Conservation (phyloP, 2,797 vertebrate species). For the Manis crassicaudata region DNA sequence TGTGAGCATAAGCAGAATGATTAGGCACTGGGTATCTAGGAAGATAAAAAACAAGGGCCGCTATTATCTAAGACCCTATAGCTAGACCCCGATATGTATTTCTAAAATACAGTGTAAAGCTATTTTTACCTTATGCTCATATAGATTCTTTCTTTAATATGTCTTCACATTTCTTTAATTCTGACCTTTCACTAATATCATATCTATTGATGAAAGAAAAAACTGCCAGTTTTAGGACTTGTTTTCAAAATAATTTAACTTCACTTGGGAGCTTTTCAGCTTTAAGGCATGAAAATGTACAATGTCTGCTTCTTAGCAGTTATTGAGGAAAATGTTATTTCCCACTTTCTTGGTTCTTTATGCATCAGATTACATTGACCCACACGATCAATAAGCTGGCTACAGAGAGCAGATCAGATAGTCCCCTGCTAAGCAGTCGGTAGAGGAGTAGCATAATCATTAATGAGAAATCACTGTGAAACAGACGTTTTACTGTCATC, state of each 20-base stretch:
- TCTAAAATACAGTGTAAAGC: accelerated
- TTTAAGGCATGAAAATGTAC: background rate
- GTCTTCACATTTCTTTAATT: slow-evolving; percentile 6
- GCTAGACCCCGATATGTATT: background rate
- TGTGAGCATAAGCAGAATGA: background rate
- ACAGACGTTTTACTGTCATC: background rate
- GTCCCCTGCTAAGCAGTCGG: background rate
- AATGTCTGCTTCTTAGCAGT: slow-evolving; percentile 24
- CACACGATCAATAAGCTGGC: background rate
- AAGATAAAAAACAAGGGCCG: background rate
- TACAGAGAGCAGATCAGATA: background rate
- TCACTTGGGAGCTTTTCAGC: background rate
- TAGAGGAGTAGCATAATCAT: background rate
- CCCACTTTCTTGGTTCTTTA: background rate
- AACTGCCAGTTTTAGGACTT: background rate
- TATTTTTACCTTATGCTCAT: background rate
- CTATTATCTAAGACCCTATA: background rate
- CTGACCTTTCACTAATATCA: background rate
- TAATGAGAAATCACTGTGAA: background rate
- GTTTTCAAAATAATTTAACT: slow-evolving; percentile 30
- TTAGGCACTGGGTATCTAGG: background rate
- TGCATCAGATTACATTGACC: slow-evolving; percentile 8
- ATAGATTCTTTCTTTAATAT: background rate
- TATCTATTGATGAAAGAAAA: background rate
- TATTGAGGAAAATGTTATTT: background rate